Evolutionary conservation across 35 echinoderm and acorn worm genomes (phyloP).

Genomic region (Lytechinus variegatus): DNA sequence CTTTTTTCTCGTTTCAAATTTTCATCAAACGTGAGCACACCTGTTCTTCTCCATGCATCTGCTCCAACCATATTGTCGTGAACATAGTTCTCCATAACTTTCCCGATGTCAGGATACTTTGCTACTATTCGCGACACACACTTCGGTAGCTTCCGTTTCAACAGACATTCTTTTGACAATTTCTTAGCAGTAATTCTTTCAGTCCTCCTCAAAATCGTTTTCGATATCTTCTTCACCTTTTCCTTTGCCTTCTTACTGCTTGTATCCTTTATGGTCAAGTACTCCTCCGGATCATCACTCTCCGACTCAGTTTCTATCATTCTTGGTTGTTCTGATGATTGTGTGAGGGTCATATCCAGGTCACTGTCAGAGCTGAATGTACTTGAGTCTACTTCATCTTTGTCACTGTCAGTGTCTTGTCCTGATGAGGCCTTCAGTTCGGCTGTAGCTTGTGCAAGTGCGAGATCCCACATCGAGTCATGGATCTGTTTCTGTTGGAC

Average conservation of each 20-base stretch:
- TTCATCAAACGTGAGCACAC: slow-evolving; percentile 63
- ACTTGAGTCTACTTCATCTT: too few species aligned
- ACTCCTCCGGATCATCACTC: not conserved
- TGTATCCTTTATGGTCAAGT: not conserved
- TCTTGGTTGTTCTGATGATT: too few species aligned
- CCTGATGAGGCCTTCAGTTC: too few species aligned
- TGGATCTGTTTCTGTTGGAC: too few species aligned
- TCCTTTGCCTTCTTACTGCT: not conserved
- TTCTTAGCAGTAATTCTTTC: slow-evolving; percentile 25
- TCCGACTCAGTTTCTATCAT: not conserved
- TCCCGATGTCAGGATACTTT: slow-evolving; percentile 54
- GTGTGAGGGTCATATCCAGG: too few species aligned
- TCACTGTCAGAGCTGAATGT: too few species aligned
- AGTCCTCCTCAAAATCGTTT: not conserved
- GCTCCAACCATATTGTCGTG: slow-evolving; percentile 43
- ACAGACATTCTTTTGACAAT: not conserved
- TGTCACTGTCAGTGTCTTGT: too few species aligned
- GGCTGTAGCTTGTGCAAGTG: too few species aligned
- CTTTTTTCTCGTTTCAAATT: not conserved
- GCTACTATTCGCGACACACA: not conserved
- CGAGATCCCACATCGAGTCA: too few species aligned
- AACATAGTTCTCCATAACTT: slow-evolving; percentile 26
- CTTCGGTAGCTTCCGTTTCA: slow-evolving; percentile 44
- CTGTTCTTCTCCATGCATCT: slow-evolving; percentile 64
- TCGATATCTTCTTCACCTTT: not conserved